Base-by-base conservation (phyloP, 2,888 invertebrate species). In the Spodoptera picta region DNA sequence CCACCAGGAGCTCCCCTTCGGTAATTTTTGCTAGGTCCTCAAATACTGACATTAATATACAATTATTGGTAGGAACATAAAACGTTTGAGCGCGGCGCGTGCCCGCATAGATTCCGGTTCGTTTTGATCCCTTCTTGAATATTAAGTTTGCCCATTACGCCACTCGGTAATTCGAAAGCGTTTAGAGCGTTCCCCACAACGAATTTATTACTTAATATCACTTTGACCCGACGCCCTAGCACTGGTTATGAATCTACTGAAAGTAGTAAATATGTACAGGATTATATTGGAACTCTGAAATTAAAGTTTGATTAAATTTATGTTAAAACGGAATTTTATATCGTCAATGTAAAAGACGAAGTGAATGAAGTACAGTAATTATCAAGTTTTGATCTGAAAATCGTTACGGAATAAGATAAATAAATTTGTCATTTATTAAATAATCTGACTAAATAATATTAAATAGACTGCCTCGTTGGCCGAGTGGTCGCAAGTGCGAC, bases 61-160 rank as follows among this genome's bases (percentile, higher is more conserved):
- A 72, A 75, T 72, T 72, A 79, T 73, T 53, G 60, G 36, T 46
- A 4, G 48, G 48, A 52, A 66, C 53, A 79, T 54, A 65, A 77
- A 73, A 68, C 58, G 65, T 42, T 55, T 45, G 48, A 45, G 61
- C 56, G 63, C 56, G 46, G 58, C 75, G 71, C 65, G 69, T 71
- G 66, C 56, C 62, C 76, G 58, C 70, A 75, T 69, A 74, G 71
- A 69, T 76, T 51, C 60, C 58, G 55, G 60, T 59, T 65, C 75
- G 73, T 69, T 75, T 75, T 76, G 84, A 87, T 85, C 89, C 89
- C 87, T 86, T 81, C 83, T 86, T 88, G 91, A 91, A 92, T 92
- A 90, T 91, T 91, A 91, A 92, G 90, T 90, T 90, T 84, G 83
- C 77, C 87, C 88, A 90, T 92, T 90, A 91, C 84, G 83, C 75